Conservation (phyloP, 2,888 invertebrate genomes). For the Lasioglossum vierecki region DNA sequence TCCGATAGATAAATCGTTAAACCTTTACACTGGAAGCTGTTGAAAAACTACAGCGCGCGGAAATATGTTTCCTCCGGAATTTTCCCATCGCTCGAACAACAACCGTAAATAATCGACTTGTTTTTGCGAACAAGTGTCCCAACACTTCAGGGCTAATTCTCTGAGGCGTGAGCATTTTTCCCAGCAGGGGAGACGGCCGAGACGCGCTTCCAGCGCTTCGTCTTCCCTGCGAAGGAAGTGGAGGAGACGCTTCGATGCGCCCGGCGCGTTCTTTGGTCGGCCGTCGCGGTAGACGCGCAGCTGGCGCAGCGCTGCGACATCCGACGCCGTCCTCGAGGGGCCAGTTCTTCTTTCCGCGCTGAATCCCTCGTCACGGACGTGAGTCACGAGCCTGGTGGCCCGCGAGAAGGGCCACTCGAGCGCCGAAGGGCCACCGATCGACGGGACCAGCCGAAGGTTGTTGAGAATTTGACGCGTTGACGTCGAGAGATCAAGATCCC, state of each 20-base stretch:
- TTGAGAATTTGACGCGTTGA: not conserved
- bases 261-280: slow-evolving; percentile 24
- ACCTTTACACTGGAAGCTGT: too few relatives aligned
- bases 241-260: slow-evolving; percentile 55
- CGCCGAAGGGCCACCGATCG: not conserved
- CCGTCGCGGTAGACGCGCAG: slow-evolving; percentile 27
- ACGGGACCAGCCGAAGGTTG: not conserved
- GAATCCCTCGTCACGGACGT: slow-evolving; percentile 23
- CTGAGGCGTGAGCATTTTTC: not conserved
- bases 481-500: not conserved
- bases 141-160: not conserved
- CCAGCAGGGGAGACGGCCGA: not conserved
- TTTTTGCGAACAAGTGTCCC: not conserved
- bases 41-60: too few relatives aligned
- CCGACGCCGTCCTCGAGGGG: slow-evolving; percentile 32
- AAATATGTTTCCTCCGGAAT: not conserved
- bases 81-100: not conserved
- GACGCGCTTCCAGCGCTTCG: slow-evolving; percentile 23
- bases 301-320: slow-evolving; percentile 28
- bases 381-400: not conserved
- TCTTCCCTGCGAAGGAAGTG: slow-evolving; percentile 46
- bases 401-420: not conserved
- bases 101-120: not conserved
- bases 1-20: too few relatives aligned
- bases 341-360: slow-evolving; percentile 42